Evolutionary conservation across 2,797 vertebrate species (phyloP).

Genomic region (Gadopsis marmoratus): DNA sequence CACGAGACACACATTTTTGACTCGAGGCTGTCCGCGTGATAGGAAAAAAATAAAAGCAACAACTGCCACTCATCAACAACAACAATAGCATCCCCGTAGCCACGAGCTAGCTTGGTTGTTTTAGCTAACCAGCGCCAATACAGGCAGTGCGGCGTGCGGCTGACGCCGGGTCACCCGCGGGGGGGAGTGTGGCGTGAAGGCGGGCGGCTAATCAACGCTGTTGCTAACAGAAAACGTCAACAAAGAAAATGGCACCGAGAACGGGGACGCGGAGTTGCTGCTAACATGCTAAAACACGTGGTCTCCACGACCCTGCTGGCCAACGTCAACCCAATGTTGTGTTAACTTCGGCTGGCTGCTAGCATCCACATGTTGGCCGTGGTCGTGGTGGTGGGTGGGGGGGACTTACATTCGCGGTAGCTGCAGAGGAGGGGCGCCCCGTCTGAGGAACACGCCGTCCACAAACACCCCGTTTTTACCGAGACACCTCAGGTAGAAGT

Average conservation of each 20-base stretch:
- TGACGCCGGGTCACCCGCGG: slow-evolving; percentile 9
- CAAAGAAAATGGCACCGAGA: slow-evolving; percentile 65
- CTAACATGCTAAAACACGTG: slow-evolving; percentile 83
- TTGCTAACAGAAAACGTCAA: slow-evolving; percentile 71
- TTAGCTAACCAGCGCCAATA: neutral
- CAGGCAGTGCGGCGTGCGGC: slow-evolving; percentile 39
- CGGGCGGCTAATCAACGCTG: slow-evolving; percentile 35
- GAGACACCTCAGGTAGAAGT: slow-evolving; percentile 92
- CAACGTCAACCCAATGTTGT: slow-evolving; percentile 37
- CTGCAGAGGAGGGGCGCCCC: slow-evolving; percentile 94
- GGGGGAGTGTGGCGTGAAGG: slow-evolving; percentile 1
- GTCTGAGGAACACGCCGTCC: slow-evolving; percentile 94
- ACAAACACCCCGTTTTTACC: slow-evolving; percentile 98
- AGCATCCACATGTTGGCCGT: slow-evolving; percentile 53
- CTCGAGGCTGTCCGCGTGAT: neutral
- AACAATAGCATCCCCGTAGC: neutral
- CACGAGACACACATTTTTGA: neutral
- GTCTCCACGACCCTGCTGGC: slow-evolving; percentile 47
- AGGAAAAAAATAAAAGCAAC: neutral
- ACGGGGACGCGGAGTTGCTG: slow-evolving; percentile 66
- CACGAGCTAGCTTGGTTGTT: neutral
- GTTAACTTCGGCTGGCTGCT: slow-evolving; percentile 30
- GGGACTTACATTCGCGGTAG: slow-evolving; percentile 94
- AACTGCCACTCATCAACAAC: neutral
- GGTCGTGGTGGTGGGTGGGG: neutral